Conservation (phyloP, 2,797 vertebrate genomes). For the Hafferia zeledoni region DNA sequence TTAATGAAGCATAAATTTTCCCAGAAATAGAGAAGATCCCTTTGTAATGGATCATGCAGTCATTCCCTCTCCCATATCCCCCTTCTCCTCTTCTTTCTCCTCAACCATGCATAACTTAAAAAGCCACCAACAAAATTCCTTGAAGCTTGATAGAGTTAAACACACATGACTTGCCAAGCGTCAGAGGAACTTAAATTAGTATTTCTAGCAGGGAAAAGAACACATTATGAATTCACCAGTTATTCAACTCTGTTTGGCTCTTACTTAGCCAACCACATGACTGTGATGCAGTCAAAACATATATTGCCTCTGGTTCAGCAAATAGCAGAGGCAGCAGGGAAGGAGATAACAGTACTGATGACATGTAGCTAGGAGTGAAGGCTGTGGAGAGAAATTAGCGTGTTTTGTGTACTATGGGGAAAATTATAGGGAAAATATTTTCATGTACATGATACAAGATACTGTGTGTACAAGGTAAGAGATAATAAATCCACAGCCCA, state of each 20-base stretch:
- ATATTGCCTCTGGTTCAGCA: not conserved
- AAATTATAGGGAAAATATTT: not conserved
- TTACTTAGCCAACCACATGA: not conserved
- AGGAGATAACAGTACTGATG: not conserved
- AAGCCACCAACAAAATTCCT: not conserved
- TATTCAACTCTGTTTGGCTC: not conserved
- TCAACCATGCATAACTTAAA: not conserved
- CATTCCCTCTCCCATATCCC: not conserved
- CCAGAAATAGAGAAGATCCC: not conserved
- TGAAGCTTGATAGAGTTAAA: not conserved
- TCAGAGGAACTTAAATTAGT: not conserved
- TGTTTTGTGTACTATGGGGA: not conserved
- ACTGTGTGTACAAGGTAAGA: not conserved
- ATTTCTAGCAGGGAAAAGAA: not conserved
- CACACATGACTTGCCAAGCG: not conserved
- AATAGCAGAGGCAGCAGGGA: not conserved
- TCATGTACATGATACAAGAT: not conserved
- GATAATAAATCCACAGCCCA: not conserved
- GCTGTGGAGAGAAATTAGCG: not conserved
- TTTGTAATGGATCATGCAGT: not conserved
- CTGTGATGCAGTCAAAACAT: not conserved
- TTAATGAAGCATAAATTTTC: slow-evolving; percentile 40
- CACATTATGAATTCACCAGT: not conserved
- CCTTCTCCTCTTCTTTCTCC: not conserved
- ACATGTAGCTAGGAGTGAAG: not conserved